These are phyloP conservation scores for Morphnarchus princeps DNA, from an alignment of 2,113 vertebrate species.

Conservation along the genomic window DNA sequence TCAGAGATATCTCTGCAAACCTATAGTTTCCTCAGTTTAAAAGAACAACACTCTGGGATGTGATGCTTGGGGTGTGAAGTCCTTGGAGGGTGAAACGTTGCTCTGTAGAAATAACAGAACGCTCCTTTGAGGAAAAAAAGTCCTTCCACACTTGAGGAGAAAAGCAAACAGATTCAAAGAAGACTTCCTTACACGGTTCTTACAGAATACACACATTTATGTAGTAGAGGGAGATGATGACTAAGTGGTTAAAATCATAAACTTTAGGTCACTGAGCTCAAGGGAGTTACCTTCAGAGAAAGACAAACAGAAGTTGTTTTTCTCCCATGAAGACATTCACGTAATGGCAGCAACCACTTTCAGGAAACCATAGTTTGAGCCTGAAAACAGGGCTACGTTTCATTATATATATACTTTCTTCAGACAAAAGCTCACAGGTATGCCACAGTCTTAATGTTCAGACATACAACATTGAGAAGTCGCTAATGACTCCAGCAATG, in stretches of 20 bases:
- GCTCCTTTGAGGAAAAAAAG: neutral
- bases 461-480: constrained; percentile 26
- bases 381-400: neutral
- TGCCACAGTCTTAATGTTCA: neutral
- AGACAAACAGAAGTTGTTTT: neutral
- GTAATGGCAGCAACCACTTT: neutral
- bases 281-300: neutral
- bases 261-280: neutral
- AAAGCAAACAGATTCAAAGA: neutral
- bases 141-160: neutral
- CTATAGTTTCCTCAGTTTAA: neutral
- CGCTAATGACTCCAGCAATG: constrained; percentile 63
- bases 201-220: neutral
- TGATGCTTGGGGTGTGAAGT: neutral
- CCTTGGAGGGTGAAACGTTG: neutral
- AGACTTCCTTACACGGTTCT: neutral
- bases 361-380: neutral
- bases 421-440: constrained; percentile 54
- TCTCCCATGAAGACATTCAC: neutral
- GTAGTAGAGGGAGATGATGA: neutral
- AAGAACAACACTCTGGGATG: neutral
- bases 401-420: neutral
- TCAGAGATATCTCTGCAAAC: neutral
- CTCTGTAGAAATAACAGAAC: neutral
- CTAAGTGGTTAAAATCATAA: neutral